Conservation (phyloP, 2,888 invertebrate genomes). For the Drosophila mayaguana region DNA sequence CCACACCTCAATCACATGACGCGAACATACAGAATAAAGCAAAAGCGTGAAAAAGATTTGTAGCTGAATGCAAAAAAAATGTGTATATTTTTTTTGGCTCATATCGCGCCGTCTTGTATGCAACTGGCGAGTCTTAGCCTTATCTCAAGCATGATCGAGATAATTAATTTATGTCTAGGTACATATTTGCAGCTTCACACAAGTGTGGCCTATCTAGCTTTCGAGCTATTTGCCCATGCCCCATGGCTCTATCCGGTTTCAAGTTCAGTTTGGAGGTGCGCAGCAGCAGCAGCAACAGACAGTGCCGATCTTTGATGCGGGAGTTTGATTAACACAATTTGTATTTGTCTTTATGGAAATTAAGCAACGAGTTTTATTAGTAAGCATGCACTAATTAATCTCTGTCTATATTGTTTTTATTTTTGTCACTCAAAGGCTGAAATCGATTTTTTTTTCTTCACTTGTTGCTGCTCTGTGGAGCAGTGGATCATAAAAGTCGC, state of each 20-base stretch:
- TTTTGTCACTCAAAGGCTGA: slow-evolving; percentile 48
- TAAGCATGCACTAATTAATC: slow-evolving; percentile 81
- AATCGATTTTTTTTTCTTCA: slow-evolving; percentile 40
- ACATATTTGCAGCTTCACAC: slow-evolving; percentile 51
- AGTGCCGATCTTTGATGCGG: slow-evolving; percentile 71
- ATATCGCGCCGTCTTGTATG: slow-evolving; percentile 7
- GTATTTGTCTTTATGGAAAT: slow-evolving; percentile 49
- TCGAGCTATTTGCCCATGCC: background rate
- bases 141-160: slow-evolving; percentile 57
- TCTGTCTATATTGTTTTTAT: slow-evolving; percentile 43
- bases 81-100: too few species aligned
- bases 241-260: slow-evolving; percentile 63
- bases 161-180: slow-evolving; percentile 60
- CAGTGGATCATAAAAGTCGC: slow-evolving; percentile 74
- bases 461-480: slow-evolving; percentile 70
- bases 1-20: slow-evolving; percentile 50
- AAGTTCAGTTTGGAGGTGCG: slow-evolving; percentile 63
- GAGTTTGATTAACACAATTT: slow-evolving; percentile 77
- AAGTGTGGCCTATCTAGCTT: slow-evolving; percentile 15
- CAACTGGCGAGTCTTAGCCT: slow-evolving; percentile 32
- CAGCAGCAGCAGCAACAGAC: slow-evolving; percentile 29
- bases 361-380: slow-evolving; percentile 79
- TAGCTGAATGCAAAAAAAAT: slow-evolving; percentile 46
- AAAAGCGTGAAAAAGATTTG: slow-evolving; percentile 36
- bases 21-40: slow-evolving; percentile 10